Evolutionary conservation across 2,888 invertebrate species (phyloP).

Genomic region (Eurytoma adleriae): DNA sequence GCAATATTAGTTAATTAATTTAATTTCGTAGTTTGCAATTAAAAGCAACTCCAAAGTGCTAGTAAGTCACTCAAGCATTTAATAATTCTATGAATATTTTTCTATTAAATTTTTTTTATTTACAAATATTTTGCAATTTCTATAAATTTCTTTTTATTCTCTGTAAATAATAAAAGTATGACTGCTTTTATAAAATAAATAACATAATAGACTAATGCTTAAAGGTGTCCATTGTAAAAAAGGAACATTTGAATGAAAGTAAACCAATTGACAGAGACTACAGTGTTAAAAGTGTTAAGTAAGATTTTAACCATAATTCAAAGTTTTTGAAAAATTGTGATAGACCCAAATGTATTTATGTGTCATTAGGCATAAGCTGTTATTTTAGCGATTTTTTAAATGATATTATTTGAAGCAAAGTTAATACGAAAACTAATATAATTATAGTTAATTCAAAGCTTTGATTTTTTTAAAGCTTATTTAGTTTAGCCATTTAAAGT

Average conservation of each 20-base stretch:
- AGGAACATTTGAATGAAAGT: slow-evolving; percentile 21
- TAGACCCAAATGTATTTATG: slow-evolving; percentile 59
- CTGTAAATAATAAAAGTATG: neutral
- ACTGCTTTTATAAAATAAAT: no score
- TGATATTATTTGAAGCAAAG: slow-evolving; percentile 19
- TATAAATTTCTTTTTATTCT: neutral
- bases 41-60: neutral
- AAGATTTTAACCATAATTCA: slow-evolving; percentile 25
- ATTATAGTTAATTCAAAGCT: neutral
- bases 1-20: slow-evolving; percentile 17
- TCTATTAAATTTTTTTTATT: neutral
- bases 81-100: neutral
- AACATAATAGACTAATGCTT: no score
- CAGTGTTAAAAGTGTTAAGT: slow-evolving; percentile 38
- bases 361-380: slow-evolving; percentile 51
- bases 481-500: neutral
- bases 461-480: no score
- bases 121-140: neutral
- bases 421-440: slow-evolving; percentile 32
- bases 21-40: neutral
- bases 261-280: slow-evolving; percentile 23
- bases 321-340: slow-evolving; percentile 26
- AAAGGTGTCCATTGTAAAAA: slow-evolving; percentile 30
- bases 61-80: neutral
- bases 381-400: slow-evolving; percentile 46